Evolutionary conservation across 37 sponge, comb jelly and placozoan species (phyloP), one percentile per base, ranked within the genome.

Genomic region (Cladorhizidae sp.): DNA sequence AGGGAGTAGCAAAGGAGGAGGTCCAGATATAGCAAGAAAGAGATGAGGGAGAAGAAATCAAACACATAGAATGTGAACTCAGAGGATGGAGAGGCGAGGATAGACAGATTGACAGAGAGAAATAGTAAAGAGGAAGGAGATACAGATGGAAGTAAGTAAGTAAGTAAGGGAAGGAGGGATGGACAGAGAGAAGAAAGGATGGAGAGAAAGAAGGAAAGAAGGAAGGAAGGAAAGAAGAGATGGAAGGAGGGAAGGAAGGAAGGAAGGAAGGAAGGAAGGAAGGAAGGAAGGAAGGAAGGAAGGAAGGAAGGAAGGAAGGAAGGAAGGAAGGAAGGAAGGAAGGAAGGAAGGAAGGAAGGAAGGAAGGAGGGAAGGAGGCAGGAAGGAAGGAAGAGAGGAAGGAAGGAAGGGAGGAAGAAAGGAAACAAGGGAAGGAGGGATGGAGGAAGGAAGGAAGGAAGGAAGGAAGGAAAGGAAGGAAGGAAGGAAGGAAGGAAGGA

Each of bases 81-180:
- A n/a, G n/a, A n/a, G n/a, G n/a, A n/a, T n/a, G n/a, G n/a, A n/a
- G n/a, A 28, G 62, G 62, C 20, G 62, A 61, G 17, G n/a, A 61
- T 8, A 61, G 17, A 22, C 20, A 61, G 62, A 61, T 8, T 8
- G 62, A n/a, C 26, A 22, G 62, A 22, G 62, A 22, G 62, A 22
- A 28, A 22, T 23, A 22, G 62, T 21, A n/a, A n/a, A n/a, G n/a
- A n/a, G n/a, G 62, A 61, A 54, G 12, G 12, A 54, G 55, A 54
- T 54, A 20, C 12, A 12, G 17, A 54, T 12, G 55, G 55, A 17
- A 28, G 50, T 59, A 26, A 45, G 61, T 23, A 32, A 31, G 36
- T 22, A 73, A 67, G 55, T 56, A 43, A 55, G 56, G 37, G 84
- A 7, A 40, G 35, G 69, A 35, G 69, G 39, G 69, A 35, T 36